Evolutionary conservation across 2,113 vertebrate species (phyloP), one percentile per base, ranked within the genome.

Genomic region (Lynx canadensis): DNA sequence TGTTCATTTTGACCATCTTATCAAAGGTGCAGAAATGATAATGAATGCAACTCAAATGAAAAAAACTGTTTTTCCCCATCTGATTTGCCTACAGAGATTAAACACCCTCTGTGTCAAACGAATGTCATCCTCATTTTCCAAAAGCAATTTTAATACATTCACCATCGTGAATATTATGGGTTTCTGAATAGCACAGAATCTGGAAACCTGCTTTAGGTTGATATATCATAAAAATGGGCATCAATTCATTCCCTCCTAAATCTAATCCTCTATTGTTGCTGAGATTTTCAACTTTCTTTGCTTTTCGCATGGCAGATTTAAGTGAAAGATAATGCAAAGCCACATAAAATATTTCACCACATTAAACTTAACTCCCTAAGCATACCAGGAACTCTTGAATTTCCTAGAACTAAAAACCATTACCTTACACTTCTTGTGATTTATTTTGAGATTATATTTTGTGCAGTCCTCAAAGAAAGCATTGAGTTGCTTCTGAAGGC

Each of bases 391-490:
- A 93, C 95, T 96, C 65, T 89, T 91, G 65, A 82, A 95, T 96
- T 98, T 97, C 90, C 94, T 96, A 97, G 90, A 97, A 97, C 82
- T 92, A 89, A 95, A 97, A 97, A 79, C 29, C 84, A 97, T 97
- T 97, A 94, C 89, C 41, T 97, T 97, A 95, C 31, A 97, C 68
- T 94, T 97, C 68, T 65, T 94, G 73, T 97, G 97, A 97, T 98
- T 98, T 98, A 97, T 96, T 97, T 96, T 97, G 91, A 97, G 96
- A 96, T 98, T 97, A 57, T 93, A 96, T 97, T 97, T 97, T 97
- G 85, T 91, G 73, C 55, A 96, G 55, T 97, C 13, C 31, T 97
- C 95, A 97, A 96, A 97, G 76, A 96, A 95, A 89, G 73, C 83
- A 94, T 97, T 98, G 88, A 96, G 97, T 96, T 80, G 57, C 80